phyloP scores from a whole-genome alignment of 2,113 vertebrate species.

The Paracanthobrama guichenoti region DNA sequence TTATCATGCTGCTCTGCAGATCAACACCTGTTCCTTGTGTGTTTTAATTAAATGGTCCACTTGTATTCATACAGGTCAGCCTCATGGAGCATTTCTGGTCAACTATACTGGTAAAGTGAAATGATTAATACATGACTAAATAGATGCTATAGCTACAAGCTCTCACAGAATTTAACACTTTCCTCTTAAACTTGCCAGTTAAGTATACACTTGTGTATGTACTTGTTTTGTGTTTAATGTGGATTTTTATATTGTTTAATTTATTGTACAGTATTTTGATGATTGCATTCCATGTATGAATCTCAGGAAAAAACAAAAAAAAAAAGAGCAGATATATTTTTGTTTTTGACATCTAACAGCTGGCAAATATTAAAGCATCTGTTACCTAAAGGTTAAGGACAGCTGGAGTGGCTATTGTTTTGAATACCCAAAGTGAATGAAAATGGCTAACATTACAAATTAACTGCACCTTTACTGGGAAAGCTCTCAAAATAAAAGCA shows the following conservation, averaged over 20 bases:
- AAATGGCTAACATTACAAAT: slow-evolving; percentile 55
- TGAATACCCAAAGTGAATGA: slow-evolving; percentile 48
- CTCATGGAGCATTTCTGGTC: not conserved
- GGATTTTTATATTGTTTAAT: slow-evolving; percentile 65
- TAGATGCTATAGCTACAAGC: slow-evolving; percentile 5
- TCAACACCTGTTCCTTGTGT: not conserved
- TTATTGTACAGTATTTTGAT: slow-evolving; percentile 76
- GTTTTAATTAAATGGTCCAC: not conserved
- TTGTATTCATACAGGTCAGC: not conserved
- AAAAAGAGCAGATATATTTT: slow-evolving; percentile 69
- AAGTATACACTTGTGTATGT: slow-evolving; percentile 70
- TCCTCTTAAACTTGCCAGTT: slow-evolving; percentile 43
- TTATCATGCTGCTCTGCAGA: not conserved
- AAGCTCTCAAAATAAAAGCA: slow-evolving; percentile 71
- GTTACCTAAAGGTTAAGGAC: not conserved
- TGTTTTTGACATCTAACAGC: slow-evolving; percentile 47
- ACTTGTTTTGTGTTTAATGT: slow-evolving; percentile 73
- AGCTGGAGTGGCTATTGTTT: slow-evolving; percentile 31
- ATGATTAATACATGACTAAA: not conserved
- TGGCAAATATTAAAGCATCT: slow-evolving; percentile 23
- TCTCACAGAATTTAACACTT: slow-evolving; percentile 14
- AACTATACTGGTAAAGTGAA: slow-evolving; percentile 6
- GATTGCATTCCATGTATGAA: slow-evolving; percentile 87
- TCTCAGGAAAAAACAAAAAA: slow-evolving; percentile 92
- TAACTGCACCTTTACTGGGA: slow-evolving; percentile 58